Evolutionary conservation across 2,888 invertebrate genomes (phyloP).

Genomic region (Plebejus argus): DNA sequence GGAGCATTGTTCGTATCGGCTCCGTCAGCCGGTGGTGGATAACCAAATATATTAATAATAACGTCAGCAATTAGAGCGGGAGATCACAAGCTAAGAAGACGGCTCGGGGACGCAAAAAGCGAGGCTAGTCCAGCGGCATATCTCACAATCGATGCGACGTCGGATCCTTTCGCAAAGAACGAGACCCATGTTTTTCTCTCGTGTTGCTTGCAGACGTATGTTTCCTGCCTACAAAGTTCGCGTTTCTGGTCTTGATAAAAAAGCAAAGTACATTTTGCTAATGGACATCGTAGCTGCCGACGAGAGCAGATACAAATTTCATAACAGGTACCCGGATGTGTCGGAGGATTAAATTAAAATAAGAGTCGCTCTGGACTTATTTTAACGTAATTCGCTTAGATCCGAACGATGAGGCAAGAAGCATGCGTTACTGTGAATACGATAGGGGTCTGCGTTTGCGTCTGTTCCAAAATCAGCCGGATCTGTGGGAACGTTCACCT

Average conservation of each 20-base stretch:
- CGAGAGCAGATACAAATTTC: constrained; percentile 97
- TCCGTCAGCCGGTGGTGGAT: constrained; percentile 13
- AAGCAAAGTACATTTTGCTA: constrained; percentile 97
- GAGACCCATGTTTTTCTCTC: constrained; percentile 78
- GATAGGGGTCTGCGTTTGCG: constrained; percentile 66
- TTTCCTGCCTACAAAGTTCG: constrained; percentile 99
- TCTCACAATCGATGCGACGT: constrained; percentile 77
- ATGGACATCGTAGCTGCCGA: constrained; percentile 98
- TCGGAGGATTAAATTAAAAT: constrained; percentile 75
- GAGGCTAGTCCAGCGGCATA: constrained; percentile 69
- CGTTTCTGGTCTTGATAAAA: constrained; percentile 97
- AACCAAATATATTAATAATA: constrained; percentile 40
- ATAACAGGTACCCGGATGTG: constrained; percentile 88
- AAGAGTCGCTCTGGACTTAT: constrained; percentile 69
- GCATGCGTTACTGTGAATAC: constrained; percentile 80
- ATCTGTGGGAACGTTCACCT: constrained; percentile 13
- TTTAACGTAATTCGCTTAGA: constrained; percentile 74
- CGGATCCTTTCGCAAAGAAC: constrained; percentile 76
- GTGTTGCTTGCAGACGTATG: constrained; percentile 93
- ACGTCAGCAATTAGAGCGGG: constrained; percentile 58
- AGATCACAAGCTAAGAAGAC: constrained; percentile 76
- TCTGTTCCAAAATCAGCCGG: constrained; percentile 1
- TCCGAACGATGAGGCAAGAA: constrained; percentile 81
- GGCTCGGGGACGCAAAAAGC: constrained; percentile 63
- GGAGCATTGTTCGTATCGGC: constrained; percentile 19